Evolutionary conservation across 2,888 invertebrate genomes (phyloP).

Genomic region (Rhamnusium bicolor): DNA sequence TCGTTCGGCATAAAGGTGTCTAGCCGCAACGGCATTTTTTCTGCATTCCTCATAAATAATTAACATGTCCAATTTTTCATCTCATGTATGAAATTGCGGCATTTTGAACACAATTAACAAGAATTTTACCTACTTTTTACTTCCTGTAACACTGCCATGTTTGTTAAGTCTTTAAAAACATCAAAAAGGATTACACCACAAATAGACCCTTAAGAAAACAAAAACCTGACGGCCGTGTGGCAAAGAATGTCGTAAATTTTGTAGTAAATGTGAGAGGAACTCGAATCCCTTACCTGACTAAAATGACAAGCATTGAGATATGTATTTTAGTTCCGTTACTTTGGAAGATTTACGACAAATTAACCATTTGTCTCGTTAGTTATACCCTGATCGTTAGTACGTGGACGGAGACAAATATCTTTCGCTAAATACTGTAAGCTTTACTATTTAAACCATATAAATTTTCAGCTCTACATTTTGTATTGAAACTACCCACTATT

Average conservation of each 20-base stretch:
- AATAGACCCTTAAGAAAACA: conserved; percentile 15
- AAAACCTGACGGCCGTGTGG: conserved; percentile 12
- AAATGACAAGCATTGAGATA: conserved; percentile 16
- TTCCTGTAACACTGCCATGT: conserved; percentile 12
- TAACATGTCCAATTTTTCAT: too few relatives aligned
- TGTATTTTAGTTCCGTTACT: conserved; percentile 16
- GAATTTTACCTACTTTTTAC: neutral
- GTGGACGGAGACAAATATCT: neutral
- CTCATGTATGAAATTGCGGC: too few relatives aligned
- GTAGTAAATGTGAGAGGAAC: conserved; percentile 20
- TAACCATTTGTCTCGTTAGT: neutral
- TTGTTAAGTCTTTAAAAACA: neutral
- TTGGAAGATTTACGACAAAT: conserved; percentile 7
- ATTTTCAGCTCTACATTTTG: too few relatives aligned
- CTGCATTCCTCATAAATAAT: too few relatives aligned
- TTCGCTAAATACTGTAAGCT: neutral
- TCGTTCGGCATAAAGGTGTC: too few relatives aligned
- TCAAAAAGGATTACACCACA: conserved; percentile 7
- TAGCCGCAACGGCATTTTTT: too few relatives aligned
- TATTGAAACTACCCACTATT: too few relatives aligned
- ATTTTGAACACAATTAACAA: too few relatives aligned
- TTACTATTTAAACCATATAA: neutral
- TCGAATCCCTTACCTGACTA: conserved; percentile 28
- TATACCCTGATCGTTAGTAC: neutral
- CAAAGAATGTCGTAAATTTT: conserved; percentile 25